Evolutionary conservation across 1,140 invertebrate species (phyloP), one percentile per base, ranked within the genome.

Genomic region (Drosophila guanche): DNA sequence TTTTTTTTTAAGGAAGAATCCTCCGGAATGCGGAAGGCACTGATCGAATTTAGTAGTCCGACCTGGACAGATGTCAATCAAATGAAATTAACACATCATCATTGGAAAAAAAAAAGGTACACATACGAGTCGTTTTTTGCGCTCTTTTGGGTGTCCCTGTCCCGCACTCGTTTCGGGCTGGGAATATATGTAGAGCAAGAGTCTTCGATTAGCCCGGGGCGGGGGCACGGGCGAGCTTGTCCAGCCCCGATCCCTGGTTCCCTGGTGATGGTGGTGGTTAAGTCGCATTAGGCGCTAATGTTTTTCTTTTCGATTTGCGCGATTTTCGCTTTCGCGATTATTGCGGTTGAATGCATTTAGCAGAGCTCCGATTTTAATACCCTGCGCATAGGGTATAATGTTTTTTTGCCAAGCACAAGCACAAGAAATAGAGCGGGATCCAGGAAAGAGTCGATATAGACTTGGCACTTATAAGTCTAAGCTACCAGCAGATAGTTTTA

Each of bases 41-140:
- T 37, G 33, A 37, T 37, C 33, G 33, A 37, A 37, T 4, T 10
- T 12, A 10, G 33, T 37, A 37, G 47, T 53, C 33, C n/a, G 14
- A 37, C 46, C 23, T 56, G 76, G 81, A 85, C 81, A 85, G 73
- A 86, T 86, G 81, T 86, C 81, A 86, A 86, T 86, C 81, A 86
- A 78, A 77, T 65, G 55, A 86, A 86, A 85, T 85, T 74, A 85
- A 85, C 81, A 85, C 81, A 61, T 85, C 77, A 60, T 81, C 80
- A 81, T 70, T 59, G 40, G 51, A 20, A 20, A 20, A n/a, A n/a
- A 50, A 23, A 54, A 46, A 46, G 60, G 72, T 27, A n/a, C 10
- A 20, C 16, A 20, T 37, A 40, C 47, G 27, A 46, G 33, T 29
- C 12, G 25, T 48, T 48, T 47, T 4, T n/a, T 14, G 27, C 14